Base-by-base conservation (phyloP, 2,888 invertebrate genomes). In the Pyrochroa serraticornis region DNA sequence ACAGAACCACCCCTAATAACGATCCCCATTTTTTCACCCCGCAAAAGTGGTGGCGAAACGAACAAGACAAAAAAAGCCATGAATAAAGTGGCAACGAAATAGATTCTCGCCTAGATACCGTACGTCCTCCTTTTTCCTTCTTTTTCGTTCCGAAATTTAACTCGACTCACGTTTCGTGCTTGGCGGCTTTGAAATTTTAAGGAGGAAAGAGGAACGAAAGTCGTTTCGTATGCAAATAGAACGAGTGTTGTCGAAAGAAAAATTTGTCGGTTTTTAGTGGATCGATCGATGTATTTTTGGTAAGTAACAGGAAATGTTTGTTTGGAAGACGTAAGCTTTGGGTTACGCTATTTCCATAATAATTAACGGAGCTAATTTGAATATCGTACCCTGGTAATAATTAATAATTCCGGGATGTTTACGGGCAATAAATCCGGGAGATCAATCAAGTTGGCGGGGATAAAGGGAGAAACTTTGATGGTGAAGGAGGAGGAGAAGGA, bases 101-200 rank as follows among this genome's bases (percentile, higher is more conserved):
- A 35, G 45, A 45, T 45, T 45, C 22, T n/a, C 12, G 22, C 3
- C 22, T 22, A 22, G 22, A 22, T 22, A 22, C 22, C 14, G 36
- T 34, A 34, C 35, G 33, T 31, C 34, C 33, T 39, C 22, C 22
- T 22, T 5, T 22, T 22, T 22, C 22, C 22, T 5, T 3, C 5
- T 22, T n/a, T n/a, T n/a, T n/a, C n/a, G n/a, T n/a, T 22, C 22
- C 22, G 3, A 49, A 49, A 49, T 49, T 49, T 49, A 30, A 41
- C 41, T 33, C 49, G 34, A 49, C 49, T 34, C 49, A 49, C 49
- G 49, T 49, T 49, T 49, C 49, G 49, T 49, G 41, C 41, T 41
- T 39, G 49, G 41, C 41, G 14, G 49, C 49, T 41, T 49, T 49
- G 38, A 49, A 49, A 49, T 34, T 49, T 49, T 49, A 49, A 49